Percentiles rank a stretch among this genome's conserved stretches.
These are phyloP conservation scores for Misgurnus mizolepis DNA, from an alignment of 2,113 vertebrate genomes.

Conservation along the genomic window DNA sequence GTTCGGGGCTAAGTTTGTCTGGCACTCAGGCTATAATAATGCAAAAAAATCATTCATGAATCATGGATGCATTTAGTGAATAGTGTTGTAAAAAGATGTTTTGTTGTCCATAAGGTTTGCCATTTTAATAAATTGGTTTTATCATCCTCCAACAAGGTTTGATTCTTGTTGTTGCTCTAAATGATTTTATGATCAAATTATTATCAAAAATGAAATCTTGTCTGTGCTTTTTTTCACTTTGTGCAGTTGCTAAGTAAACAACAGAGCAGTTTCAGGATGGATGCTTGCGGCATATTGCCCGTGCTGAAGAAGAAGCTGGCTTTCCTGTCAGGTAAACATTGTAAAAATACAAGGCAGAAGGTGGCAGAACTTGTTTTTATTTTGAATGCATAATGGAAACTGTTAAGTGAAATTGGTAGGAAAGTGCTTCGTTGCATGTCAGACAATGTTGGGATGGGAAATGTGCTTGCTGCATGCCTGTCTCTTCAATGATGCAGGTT, in stretches of 20 bases:
- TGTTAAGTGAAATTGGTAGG: too few relatives aligned
- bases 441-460: background rate
- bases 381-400: too few relatives aligned
- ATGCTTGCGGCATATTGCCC: slow-evolving; percentile 89
- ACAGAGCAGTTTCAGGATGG: slow-evolving; percentile 74
- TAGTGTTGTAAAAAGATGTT: too few relatives aligned
- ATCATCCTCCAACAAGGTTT: background rate
- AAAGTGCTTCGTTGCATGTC: too few relatives aligned
- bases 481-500: background rate
- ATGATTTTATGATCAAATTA: background rate
- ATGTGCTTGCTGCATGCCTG: background rate
- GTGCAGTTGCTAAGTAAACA: slow-evolving; percentile 28
- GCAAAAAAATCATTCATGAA: too few relatives aligned
- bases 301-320: slow-evolving; percentile 96
- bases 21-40: too few relatives aligned
- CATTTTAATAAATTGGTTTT: background rate
- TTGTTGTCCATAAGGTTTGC: too few relatives aligned
- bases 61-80: too few relatives aligned
- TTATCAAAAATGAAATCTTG: background rate
- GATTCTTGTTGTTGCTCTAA: background rate
- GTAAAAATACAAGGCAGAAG: background rate
- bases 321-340: slow-evolving; percentile 91
- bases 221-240: background rate
- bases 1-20: too few relatives aligned
- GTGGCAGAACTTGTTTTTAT: too few relatives aligned